Percentiles rank a stretch among this genome's conserved stretches.
Evolutionary conservation across 2,888 invertebrate species (phyloP).

Genomic region (Orthosia cruda): DNA sequence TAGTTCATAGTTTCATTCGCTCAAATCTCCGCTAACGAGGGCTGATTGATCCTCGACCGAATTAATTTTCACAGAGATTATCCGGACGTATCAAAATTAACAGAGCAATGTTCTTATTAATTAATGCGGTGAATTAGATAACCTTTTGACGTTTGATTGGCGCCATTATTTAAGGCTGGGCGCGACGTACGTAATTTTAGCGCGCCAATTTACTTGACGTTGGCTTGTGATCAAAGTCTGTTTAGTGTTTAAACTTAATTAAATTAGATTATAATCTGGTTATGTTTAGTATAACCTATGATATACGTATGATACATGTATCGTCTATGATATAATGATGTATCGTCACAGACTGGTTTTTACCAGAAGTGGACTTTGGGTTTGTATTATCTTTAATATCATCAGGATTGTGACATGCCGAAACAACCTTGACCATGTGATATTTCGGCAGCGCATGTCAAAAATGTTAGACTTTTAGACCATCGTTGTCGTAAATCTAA

Average conservation of each 20-base stretch:
- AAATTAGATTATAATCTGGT: constrained; percentile 5
- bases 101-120: constrained; percentile 60
- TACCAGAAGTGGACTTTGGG: no score
- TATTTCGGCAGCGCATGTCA: no score
- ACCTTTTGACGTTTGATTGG: constrained; percentile 61
- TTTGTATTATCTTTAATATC: no score
- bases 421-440: no score
- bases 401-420: no score
- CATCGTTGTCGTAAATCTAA: no score
- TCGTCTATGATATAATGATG: no score
- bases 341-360: no score
- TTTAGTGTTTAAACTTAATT: constrained; percentile 31
- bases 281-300: background rate
- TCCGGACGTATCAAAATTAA: constrained; percentile 50
- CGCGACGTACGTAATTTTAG: constrained; percentile 23
- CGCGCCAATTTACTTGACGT: constrained; percentile 27
- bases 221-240: constrained; percentile 34
- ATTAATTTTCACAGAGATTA: constrained; percentile 52
- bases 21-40: constrained; percentile 38
- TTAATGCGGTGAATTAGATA: constrained; percentile 56
- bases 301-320: no score
- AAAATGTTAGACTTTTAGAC: no score
- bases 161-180: constrained; percentile 37
- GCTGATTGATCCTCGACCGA: constrained; percentile 33
- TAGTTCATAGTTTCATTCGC: constrained; percentile 24